phyloP scores from a whole-genome alignment of 2,888 invertebrate genomes.

The Folsomia manolachei region DNA sequence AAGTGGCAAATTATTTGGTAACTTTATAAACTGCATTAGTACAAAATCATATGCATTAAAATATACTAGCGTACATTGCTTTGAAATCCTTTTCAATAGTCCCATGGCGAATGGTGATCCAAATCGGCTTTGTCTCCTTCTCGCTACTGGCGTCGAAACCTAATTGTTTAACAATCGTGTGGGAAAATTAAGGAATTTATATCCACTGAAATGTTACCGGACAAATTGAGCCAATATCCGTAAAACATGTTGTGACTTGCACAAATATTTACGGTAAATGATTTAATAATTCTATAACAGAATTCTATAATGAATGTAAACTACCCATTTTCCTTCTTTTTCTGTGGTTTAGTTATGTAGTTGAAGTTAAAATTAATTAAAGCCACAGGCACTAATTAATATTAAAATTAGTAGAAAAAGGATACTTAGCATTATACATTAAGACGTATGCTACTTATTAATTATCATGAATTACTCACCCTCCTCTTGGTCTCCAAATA shows the following conservation, averaged over 20 bases:
- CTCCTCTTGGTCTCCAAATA: neutral
- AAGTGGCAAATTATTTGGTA: too few relatives aligned
- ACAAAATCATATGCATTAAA: too few relatives aligned
- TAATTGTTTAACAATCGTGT: neutral
- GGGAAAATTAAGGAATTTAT: too few relatives aligned
- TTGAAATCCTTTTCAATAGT: conserved; percentile 11
- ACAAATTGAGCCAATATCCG: too few relatives aligned
- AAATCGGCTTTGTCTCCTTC: neutral
- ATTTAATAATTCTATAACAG: too few relatives aligned
- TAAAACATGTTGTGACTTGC: too few relatives aligned
- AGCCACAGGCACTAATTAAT: neutral
- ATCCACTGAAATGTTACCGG: too few relatives aligned
- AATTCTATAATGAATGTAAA: neutral
- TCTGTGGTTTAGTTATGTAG: too few relatives aligned
- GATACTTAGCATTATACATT: neutral
- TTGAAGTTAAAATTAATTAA: neutral
- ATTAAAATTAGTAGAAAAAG: neutral
- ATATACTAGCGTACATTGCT: conserved; percentile 14
- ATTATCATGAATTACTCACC: neutral
- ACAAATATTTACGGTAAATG: too few relatives aligned
- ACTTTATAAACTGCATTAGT: neutral
- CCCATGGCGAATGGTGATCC: neutral
- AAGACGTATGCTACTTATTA: neutral
- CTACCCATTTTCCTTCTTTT: neutral
- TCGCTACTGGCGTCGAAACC: too few relatives aligned